Conservation (phyloP, 2,113 vertebrate genomes). For the Notiomystis cincta region DNA sequence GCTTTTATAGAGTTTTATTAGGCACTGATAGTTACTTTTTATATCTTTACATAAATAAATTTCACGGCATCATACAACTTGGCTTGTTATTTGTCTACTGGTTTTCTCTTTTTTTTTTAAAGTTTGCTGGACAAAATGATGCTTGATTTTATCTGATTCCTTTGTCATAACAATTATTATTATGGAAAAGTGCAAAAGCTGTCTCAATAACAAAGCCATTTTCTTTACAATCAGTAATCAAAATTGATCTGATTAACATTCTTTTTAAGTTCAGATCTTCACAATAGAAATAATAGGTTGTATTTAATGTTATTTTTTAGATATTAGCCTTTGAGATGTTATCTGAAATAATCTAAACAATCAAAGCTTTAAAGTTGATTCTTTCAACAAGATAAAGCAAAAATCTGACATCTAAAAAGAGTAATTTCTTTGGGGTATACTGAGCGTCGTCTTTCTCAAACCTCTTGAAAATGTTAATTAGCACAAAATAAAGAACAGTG, state of each 20-base stretch:
- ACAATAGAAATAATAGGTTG: neutral
- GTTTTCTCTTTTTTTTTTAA: neutral
- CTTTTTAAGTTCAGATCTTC: neutral
- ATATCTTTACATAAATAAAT: neutral
- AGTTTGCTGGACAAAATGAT: neutral
- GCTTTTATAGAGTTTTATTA: neutral
- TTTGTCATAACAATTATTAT: neutral
- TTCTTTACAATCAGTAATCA: neutral
- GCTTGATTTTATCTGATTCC: neutral
- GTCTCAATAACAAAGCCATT: neutral
- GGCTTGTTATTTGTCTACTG: neutral
- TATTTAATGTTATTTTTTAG: neutral
- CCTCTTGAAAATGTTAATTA: constrained; percentile 75
- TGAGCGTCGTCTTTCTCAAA: constrained; percentile 12
- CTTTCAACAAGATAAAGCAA: constrained; percentile 49
- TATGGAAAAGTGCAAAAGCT: neutral
- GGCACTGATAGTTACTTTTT: neutral
- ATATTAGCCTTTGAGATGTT: constrained; percentile 24
- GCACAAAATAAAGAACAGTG: constrained; percentile 71
- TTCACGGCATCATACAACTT: neutral
- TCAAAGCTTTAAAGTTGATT: constrained; percentile 42
- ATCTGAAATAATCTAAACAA: constrained; percentile 43
- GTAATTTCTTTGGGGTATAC: constrained; percentile 49
- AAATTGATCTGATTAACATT: constrained; percentile 12
- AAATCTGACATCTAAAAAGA: constrained; percentile 37